phyloP scores from a whole-genome alignment of 2,113 vertebrate genomes.

The Laterallus jamaicensis region DNA sequence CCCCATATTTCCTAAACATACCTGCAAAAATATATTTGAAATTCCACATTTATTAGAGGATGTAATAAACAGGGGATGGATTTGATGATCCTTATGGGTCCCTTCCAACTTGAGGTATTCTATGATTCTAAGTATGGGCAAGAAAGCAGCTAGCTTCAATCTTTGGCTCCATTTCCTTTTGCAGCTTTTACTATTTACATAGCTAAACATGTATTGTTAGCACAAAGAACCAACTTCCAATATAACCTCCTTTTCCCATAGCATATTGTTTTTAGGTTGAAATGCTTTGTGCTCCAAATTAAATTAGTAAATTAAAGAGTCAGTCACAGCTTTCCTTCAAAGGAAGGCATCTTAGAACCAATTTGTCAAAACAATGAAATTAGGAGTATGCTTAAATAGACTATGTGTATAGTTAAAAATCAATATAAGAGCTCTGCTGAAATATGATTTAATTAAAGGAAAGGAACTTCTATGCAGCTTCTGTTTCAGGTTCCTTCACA shows the following conservation, averaged over 20 bases:
- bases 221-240: background rate
- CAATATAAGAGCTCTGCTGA: background rate
- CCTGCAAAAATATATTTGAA: background rate
- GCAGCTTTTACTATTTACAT: background rate
- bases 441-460: background rate
- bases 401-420: background rate
- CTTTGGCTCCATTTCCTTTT: background rate
- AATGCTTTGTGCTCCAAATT: background rate
- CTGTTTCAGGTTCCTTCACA: background rate
- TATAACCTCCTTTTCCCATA: background rate
- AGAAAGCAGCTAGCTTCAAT: background rate
- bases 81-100: background rate
- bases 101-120: background rate
- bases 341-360: background rate
- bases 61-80: background rate
- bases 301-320: background rate
- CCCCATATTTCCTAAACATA: background rate
- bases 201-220: background rate
- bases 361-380: background rate
- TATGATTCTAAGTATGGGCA: background rate
- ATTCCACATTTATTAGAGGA: background rate
- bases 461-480: background rate
- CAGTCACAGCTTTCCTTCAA: background rate
- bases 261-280: background rate
- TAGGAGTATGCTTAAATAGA: background rate